Evolutionary conservation across 2,888 invertebrate species (phyloP).

Genomic region (Sinhomidia bicolor): DNA sequence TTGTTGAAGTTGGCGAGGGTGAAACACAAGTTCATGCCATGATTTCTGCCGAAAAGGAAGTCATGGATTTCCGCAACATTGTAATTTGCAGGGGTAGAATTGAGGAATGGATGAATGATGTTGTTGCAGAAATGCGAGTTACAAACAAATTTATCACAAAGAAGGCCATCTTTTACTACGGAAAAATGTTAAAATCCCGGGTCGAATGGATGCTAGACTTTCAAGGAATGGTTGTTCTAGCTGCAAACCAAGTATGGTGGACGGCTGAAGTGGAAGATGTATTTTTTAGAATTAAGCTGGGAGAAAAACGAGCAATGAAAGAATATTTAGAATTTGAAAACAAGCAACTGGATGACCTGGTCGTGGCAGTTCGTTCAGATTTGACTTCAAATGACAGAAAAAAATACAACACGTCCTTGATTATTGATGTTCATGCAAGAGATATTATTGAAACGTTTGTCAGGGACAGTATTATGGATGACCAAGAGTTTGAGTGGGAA

Average conservation of each 20-base stretch:
- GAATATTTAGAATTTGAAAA: conserved; percentile 91
- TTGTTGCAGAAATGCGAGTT: conserved; percentile 91
- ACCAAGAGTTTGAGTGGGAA: conserved; percentile 96
- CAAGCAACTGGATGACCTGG: conserved; percentile 91
- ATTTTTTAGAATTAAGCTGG: conserved; percentile 84
- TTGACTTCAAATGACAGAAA: conserved; percentile 90
- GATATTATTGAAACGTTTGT: conserved; percentile 88
- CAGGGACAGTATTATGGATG: conserved; percentile 90
- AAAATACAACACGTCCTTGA: conserved; percentile 94
- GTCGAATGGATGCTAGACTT: conserved; percentile 93
- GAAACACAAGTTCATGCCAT: conserved; percentile 89
- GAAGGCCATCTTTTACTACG: conserved; percentile 93
- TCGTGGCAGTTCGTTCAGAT: conserved; percentile 87
- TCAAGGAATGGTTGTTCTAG: conserved; percentile 93
- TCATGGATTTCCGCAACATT: conserved; percentile 89
- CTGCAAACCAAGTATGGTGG: conserved; percentile 97
- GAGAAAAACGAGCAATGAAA: conserved; percentile 94
- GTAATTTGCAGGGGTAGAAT: conserved; percentile 91
- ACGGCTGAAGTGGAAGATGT: conserved; percentile 97
- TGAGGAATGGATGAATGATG: conserved; percentile 94
- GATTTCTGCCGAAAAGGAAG: conserved; percentile 93
- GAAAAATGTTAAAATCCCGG: conserved; percentile 86
- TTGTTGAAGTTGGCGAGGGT: conserved; percentile 87
- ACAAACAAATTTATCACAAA: conserved; percentile 93
- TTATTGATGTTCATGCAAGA: conserved; percentile 95